Conservation (phyloP, 64 coral and sea anemone species). For the Actinia tenebrosa region DNA sequence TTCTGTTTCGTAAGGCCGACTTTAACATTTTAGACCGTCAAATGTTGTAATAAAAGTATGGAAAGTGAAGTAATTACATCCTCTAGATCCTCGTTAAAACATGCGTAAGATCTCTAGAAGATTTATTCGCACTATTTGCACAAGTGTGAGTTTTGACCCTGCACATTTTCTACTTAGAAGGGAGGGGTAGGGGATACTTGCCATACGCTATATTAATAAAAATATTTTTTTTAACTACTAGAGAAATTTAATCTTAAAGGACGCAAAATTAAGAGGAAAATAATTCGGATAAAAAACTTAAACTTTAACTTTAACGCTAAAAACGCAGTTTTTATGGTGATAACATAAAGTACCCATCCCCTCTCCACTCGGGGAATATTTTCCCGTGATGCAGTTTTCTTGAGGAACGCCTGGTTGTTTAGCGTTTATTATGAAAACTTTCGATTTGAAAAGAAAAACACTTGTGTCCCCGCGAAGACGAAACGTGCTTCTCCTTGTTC, state of each 20-base stretch:
- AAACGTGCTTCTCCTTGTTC: not conserved
- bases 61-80: not conserved
- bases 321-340: not conserved
- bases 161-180: not conserved
- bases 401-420: conserved; percentile 12
- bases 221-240: no score
- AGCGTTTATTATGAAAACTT: conserved; percentile 4
- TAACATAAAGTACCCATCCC: not conserved
- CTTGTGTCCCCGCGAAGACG: not conserved
- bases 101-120: not conserved
- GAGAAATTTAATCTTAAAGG: not conserved
- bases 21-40: not conserved
- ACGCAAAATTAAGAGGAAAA: not conserved
- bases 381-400: not conserved
- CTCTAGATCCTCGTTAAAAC: not conserved
- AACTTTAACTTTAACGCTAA: no score
- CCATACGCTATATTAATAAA: no score
- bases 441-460: not conserved
- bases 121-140: no score
- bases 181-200: not conserved
- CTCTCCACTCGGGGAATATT: not conserved
- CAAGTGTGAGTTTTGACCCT: not conserved
- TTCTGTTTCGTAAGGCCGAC: not conserved
- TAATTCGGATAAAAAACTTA: not conserved
- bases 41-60: not conserved